Conservation (phyloP, 2,113 vertebrate genomes). For the Dasypus novemcinctus region DNA sequence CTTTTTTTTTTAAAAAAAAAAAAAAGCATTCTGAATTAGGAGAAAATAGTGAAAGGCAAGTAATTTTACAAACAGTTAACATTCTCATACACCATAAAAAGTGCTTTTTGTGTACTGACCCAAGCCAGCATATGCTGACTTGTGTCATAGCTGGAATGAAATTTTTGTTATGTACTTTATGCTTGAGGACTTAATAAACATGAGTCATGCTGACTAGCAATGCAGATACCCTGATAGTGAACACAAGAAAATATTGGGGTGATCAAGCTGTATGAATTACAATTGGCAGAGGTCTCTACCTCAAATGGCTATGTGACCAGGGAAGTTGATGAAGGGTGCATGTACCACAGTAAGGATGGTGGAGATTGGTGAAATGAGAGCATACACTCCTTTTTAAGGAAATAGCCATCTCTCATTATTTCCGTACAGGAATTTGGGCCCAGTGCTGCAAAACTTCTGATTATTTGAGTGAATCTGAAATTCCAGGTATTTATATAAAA, state of each 20-base stretch:
- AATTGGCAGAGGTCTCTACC: not conserved
- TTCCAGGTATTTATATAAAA: not conserved
- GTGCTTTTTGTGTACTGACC: not conserved
- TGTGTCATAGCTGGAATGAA: not conserved
- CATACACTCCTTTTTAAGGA: not conserved
- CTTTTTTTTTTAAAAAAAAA: not conserved
- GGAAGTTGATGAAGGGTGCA: not conserved
- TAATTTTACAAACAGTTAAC: not conserved
- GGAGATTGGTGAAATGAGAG: not conserved
- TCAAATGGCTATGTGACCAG: not conserved
- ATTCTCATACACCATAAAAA: not conserved
- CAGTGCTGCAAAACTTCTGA: not conserved
- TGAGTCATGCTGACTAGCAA: not conserved
- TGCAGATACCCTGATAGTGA: not conserved
- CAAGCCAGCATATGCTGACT: not conserved
- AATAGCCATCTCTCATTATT: not conserved
- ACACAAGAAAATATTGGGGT: slow-evolving; percentile 6
- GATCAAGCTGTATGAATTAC: not conserved
- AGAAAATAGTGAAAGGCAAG: not conserved
- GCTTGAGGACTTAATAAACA: slow-evolving; percentile 18
- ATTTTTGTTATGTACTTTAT: not conserved
- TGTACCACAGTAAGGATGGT: not conserved
- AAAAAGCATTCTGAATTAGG: not conserved
- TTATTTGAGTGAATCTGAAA: not conserved
- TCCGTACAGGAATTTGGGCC: not conserved